Evolutionary conservation across 2,113 vertebrate species (phyloP).

Genomic region (Coryphaenoides rupestris): DNA sequence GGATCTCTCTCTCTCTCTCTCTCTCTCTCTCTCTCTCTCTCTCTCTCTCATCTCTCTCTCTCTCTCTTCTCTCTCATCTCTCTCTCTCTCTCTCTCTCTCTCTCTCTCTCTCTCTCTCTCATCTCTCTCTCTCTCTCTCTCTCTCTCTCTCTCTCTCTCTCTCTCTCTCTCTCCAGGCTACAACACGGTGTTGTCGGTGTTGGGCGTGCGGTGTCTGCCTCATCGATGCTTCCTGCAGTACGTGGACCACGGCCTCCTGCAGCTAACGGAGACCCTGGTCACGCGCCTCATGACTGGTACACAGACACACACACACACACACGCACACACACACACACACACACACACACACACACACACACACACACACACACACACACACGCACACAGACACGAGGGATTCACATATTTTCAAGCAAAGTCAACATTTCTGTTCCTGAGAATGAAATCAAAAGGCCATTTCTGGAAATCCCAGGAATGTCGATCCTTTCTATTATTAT

Average conservation of each 20-base stretch:
- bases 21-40: too few relatives aligned
- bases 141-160: background rate
- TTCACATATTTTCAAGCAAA: too few relatives aligned
- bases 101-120: slow-evolving; percentile 1
- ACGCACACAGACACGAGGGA: too few relatives aligned
- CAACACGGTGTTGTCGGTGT: slow-evolving; percentile 78
- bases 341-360: slow-evolving; percentile 5
- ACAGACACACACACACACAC: slow-evolving; percentile 1
- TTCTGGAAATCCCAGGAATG: too few relatives aligned
- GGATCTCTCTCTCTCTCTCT: too few relatives aligned
- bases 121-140: background rate
- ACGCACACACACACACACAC: slow-evolving; percentile 10
- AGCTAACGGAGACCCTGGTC: slow-evolving; percentile 81
- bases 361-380: background rate
- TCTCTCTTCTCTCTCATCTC: background rate
- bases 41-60: too few relatives aligned
- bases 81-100: background rate
- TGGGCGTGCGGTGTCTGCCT: slow-evolving; percentile 85
- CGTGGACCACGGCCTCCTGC: slow-evolving; percentile 80
- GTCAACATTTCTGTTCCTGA: too few relatives aligned
- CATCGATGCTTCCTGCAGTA: slow-evolving; percentile 85
- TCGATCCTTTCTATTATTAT: too few relatives aligned
- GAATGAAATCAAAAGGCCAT: too few relatives aligned
- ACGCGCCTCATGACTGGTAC: slow-evolving; percentile 82
- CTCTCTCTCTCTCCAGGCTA: slow-evolving; percentile 73